Conservation (phyloP, 2,888 invertebrate genomes). For the Toxonevra muliebris region DNA sequence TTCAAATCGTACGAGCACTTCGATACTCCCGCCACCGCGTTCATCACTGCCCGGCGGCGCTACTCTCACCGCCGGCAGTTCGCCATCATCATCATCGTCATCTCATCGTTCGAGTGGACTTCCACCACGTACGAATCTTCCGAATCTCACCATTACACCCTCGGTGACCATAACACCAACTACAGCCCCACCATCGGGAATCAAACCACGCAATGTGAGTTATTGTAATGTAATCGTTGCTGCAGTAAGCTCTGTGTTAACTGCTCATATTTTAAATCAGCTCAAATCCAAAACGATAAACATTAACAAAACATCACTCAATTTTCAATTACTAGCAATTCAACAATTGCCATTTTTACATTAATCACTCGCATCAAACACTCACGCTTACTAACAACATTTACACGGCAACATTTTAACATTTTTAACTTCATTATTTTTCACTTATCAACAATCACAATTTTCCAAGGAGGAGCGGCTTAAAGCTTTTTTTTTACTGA, state of each 20-base stretch:
- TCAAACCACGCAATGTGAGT: conserved; percentile 67
- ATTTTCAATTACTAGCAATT: not conserved
- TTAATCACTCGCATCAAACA: no score
- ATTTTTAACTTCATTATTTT: not conserved
- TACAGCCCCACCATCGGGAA: conserved; percentile 71
- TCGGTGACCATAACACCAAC: conserved; percentile 81
- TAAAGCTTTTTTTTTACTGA: no score
- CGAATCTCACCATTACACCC: conserved; percentile 71
- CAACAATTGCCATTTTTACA: no score
- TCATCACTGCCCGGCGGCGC: conserved; percentile 71
- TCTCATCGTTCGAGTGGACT: conserved; percentile 56
- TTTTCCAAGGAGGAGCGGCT: no score
- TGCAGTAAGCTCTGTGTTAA: conserved; percentile 51
- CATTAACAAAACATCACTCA: conserved; percentile 1
- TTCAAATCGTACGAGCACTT: conserved; percentile 48
- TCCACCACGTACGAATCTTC: conserved; percentile 63
- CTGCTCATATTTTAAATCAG: not conserved
- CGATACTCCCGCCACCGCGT: conserved; percentile 62
- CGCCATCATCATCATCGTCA: conserved; percentile 51
- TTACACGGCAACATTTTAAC: conserved; percentile 4
- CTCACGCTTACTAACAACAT: conserved; percentile 52
- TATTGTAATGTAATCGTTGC: conserved; percentile 65
- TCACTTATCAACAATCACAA: no score
- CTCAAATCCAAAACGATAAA: not conserved
- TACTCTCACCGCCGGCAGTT: conserved; percentile 70